Conservation (phyloP, 2,888 invertebrate genomes). For the Eupithecia exiguata region DNA sequence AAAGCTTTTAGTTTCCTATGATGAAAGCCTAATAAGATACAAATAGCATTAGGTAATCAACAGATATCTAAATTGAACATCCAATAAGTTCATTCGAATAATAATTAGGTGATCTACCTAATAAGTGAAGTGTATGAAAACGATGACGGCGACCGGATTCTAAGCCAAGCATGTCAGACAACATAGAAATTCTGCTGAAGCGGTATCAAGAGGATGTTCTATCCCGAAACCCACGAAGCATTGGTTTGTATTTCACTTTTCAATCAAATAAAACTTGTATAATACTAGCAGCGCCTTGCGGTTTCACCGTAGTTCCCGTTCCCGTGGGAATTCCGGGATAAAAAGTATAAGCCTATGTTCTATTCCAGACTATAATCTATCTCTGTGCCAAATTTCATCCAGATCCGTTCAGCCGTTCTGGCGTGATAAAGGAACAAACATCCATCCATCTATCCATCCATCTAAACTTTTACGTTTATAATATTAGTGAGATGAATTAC, state of each 20-base stretch:
- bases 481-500: too few relatives aligned
- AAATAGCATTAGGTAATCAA: neutral
- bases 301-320: too few relatives aligned
- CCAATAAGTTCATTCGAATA: neutral
- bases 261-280: neutral
- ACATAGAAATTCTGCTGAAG: slow-evolving; percentile 61
- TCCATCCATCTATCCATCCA: too few relatives aligned
- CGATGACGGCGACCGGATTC: slow-evolving; percentile 48
- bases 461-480: too few relatives aligned
- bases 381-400: too few relatives aligned
- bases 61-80: neutral
- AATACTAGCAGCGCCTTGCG: too few relatives aligned
- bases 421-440: too few relatives aligned
- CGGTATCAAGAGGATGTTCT: slow-evolving; percentile 65
- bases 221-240: slow-evolving; percentile 63
- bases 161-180: slow-evolving; percentile 67
- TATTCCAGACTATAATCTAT: too few relatives aligned
- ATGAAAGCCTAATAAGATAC: neutral
- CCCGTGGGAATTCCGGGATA: too few relatives aligned
- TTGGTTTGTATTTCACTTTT: slow-evolving; percentile 65
- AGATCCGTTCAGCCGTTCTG: too few relatives aligned
- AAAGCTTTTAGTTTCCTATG: neutral
- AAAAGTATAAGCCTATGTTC: too few relatives aligned
- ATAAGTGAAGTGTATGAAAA: neutral
- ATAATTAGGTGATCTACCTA: neutral